Base-by-base conservation (phyloP, 1,140 invertebrate species). In the Phocides pigmalion region DNA sequence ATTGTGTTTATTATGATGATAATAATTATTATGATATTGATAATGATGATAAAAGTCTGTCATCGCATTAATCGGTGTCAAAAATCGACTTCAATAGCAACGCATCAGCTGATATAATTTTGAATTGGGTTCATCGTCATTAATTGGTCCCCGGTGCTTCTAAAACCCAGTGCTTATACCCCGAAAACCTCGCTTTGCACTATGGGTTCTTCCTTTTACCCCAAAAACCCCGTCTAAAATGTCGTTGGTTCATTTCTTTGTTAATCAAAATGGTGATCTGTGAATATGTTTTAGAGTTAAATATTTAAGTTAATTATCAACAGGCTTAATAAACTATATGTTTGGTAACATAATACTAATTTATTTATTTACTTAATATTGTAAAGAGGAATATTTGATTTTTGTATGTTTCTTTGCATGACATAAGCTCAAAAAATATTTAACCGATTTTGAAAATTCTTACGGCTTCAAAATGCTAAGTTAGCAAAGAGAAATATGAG, bases 241-340 rank as follows among this genome's bases (percentile, higher is more conserved):
- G 44, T 61, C 32, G 58, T 49, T 61, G 58, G 58, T 49, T 61
- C 16, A 37, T 47, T 61, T 61, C 44, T 49, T 61, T 61, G 58
- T 61, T 61, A 61, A 49, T 61, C 46, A 3, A n/a, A 32, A 8
- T 37, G 32, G 28, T 44, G 58, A 22, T 49, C 39, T 61, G 58
- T 61, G 58, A 49, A 61, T 61, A 59, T 32, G 2, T 35, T 35
- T n/a, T n/a, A 9, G 5, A 3, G 2, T 22, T 3, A 3, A 3
- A 22, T 3, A 22, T 22, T 22, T 22, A 22, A 2, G 2, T 22
- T 22, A 3, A 22, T 22, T 22, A 22, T 22, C 5, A 2, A 22
- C n/a, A n/a, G n/a, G n/a, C n/a, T n/a, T n/a, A n/a, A n/a, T n/a
- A n/a, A n/a, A n/a, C n/a, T n/a, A n/a, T n/a, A n/a, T n/a, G n/a